Evolutionary conservation across 2,888 invertebrate species (phyloP).

Genomic region (Pseudoips prasinana): DNA sequence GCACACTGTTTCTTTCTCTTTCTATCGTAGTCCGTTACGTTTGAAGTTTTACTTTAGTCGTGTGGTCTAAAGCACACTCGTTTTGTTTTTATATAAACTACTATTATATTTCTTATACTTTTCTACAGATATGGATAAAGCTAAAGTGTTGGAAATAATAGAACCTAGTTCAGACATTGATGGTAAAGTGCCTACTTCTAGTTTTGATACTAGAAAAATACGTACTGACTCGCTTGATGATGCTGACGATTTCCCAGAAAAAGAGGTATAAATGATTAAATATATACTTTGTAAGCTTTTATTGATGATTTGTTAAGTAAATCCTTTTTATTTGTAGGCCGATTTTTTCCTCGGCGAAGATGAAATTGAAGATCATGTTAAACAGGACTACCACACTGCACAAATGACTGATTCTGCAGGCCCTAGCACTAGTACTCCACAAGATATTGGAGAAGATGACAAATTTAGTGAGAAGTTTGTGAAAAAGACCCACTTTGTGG

Average conservation of each 20-base stretch:
- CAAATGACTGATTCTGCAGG: slow-evolving; percentile 26
- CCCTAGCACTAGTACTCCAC: slow-evolving; percentile 40
- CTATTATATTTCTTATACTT: slow-evolving; percentile 8
- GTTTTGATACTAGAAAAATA: slow-evolving; percentile 72
- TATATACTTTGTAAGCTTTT: background rate
- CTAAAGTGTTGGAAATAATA: slow-evolving; percentile 77
- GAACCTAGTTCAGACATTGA: slow-evolving; percentile 72
- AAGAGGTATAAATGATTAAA: slow-evolving; percentile 53
- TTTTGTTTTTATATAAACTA: too few species aligned
- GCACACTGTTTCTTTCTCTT: too few species aligned
- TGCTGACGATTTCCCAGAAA: slow-evolving; percentile 78
- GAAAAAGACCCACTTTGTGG: slow-evolving; percentile 59
- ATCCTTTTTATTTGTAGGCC: slow-evolving; percentile 41
- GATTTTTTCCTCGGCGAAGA: slow-evolving; percentile 65
- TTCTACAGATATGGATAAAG: slow-evolving; percentile 75
- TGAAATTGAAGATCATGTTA: slow-evolving; percentile 41
- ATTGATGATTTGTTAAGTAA: background rate
- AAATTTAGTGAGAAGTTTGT: slow-evolving; percentile 42
- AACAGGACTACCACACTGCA: slow-evolving; percentile 25
- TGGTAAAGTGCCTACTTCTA: slow-evolving; percentile 57
- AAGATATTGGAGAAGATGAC: slow-evolving; percentile 38
- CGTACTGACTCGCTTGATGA: slow-evolving; percentile 77
- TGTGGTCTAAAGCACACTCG: too few species aligned
- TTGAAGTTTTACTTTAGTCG: too few species aligned
- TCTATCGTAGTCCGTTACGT: too few species aligned